phyloP scores from a whole-genome alignment of 2,888 invertebrate genomes.

The Zygothrica quintamaculata region DNA sequence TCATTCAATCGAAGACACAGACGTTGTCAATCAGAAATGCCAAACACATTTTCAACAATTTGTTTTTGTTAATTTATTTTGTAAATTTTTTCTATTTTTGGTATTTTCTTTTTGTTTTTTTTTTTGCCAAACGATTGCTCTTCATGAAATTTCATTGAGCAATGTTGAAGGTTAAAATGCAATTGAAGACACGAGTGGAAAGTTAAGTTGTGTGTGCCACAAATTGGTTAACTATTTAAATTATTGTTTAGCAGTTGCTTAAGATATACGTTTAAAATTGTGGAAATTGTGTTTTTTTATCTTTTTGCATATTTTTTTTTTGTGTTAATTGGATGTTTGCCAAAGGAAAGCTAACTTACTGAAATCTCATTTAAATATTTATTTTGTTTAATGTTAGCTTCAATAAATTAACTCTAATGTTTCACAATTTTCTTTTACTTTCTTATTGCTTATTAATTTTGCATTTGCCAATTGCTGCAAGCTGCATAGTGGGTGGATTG shows the following conservation, averaged over 20 bases:
- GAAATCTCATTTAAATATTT: neutral
- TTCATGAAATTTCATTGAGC: constrained; percentile 62
- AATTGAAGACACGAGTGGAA: constrained; percentile 66
- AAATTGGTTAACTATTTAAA: constrained; percentile 21
- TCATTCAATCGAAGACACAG: constrained; percentile 18
- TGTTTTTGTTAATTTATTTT: constrained; percentile 6
- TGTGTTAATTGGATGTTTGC: too few species aligned
- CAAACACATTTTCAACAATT: constrained; percentile 53
- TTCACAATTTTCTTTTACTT: too few species aligned
- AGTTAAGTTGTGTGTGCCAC: constrained; percentile 32
- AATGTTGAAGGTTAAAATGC: constrained; percentile 75
- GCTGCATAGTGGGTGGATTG: too few species aligned
- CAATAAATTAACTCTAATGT: too few species aligned
- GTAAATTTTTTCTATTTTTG: constrained; percentile 6
- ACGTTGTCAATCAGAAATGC: constrained; percentile 68
- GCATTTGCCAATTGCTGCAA: too few species aligned
- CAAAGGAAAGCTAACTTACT: neutral
- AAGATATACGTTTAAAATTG: constrained; percentile 17
- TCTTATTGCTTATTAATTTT: too few species aligned
- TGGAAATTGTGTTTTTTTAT: too few species aligned
- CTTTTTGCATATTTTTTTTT: too few species aligned
- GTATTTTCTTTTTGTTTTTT: constrained; percentile 2
- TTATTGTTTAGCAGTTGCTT: constrained; percentile 21
- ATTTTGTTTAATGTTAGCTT: neutral
- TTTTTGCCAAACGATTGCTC: constrained; percentile 27